phyloP scores from a whole-genome alignment of 2,797 vertebrate species.

The Pantherophis alleghaniensis region DNA sequence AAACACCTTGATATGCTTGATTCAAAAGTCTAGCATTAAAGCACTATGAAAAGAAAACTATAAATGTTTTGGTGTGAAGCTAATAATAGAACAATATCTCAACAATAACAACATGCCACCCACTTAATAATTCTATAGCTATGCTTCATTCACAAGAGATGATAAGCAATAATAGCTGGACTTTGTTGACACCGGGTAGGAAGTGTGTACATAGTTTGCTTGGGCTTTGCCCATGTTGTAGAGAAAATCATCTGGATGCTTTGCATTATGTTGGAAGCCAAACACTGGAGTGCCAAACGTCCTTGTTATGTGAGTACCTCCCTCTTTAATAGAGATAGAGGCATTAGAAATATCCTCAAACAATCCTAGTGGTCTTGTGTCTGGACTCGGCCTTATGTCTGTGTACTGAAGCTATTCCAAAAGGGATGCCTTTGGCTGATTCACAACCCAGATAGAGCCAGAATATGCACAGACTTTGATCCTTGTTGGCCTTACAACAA shows the following conservation, averaged over 20 bases:
- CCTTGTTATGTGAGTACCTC: constrained; percentile 27
- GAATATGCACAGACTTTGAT: constrained; percentile 30
- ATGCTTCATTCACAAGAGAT: background rate
- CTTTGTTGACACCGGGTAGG: background rate
- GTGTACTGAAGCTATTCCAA: background rate
- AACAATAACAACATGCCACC: background rate
- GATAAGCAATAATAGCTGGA: background rate
- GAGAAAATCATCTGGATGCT: constrained; percentile 22
- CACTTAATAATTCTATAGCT: background rate
- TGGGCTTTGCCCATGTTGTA: background rate
- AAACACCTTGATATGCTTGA: background rate
- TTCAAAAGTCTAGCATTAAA: background rate
- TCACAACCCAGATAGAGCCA: constrained; percentile 23
- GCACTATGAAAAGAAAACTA: background rate
- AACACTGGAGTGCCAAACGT: constrained; percentile 24
- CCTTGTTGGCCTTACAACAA: constrained; percentile 46
- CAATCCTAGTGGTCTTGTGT: constrained; percentile 23
- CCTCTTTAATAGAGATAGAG: constrained; percentile 7
- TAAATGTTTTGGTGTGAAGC: background rate
- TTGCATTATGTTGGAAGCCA: constrained; percentile 14
- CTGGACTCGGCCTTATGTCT: background rate
- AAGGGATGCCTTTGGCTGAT: constrained; percentile 35
- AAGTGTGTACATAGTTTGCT: background rate
- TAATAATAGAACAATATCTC: background rate
- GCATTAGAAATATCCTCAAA: constrained; percentile 34